Evolutionary conservation across 2,797 vertebrate species (phyloP), one percentile per base, ranked within the genome.

Genomic region (Allochrocebus solatus): DNA sequence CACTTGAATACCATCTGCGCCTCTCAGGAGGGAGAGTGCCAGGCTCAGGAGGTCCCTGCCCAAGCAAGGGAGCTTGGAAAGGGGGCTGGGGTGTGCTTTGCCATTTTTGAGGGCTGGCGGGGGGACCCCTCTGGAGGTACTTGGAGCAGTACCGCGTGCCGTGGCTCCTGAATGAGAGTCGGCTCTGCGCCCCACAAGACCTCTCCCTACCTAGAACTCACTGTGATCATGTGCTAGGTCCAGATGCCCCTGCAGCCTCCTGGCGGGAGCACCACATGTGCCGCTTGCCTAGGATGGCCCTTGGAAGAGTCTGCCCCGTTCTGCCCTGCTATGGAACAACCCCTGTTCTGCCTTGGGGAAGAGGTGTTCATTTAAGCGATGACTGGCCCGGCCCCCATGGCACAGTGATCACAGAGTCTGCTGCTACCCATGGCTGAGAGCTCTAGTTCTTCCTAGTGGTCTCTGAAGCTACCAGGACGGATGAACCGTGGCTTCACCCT

Each of bases 261-360:
- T 7, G 19, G 39, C 0, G 2, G 28, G 59, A 55, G 72, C 17
- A 41, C 7, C 41, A 46, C 28, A 19, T n/a, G 5, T 3, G 14
- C 7, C 1, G 16, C 61, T 3, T n/a, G 41, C 57, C 30, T 2
- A 8, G n/a, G 4, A 57, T 3, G 67, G 5, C 1, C 48, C 2
- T 3, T 1, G 41, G 30, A 46, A 43, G 12, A 43, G 43, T 39
- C 19, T 24, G 33, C 22, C 19, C 28, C 48, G 1, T 24, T 41
- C 78, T 3, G 55, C 76, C 43, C 19, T 36, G 46, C 30, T 57
- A 46, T 22, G 41, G 72, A 48, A 53, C 81, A 59, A 36, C 59
- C 36, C 39, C 57, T 22, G 30, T 43, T 28, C 78, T 26, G 28
- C 48, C 78, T 55, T 55, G 0, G 8, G 59, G 21, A n/a, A 59